These are phyloP conservation scores for Leptinotarsa defecta DNA, from an alignment of 1,140 invertebrate genomes.

Conservation along the genomic window DNA sequence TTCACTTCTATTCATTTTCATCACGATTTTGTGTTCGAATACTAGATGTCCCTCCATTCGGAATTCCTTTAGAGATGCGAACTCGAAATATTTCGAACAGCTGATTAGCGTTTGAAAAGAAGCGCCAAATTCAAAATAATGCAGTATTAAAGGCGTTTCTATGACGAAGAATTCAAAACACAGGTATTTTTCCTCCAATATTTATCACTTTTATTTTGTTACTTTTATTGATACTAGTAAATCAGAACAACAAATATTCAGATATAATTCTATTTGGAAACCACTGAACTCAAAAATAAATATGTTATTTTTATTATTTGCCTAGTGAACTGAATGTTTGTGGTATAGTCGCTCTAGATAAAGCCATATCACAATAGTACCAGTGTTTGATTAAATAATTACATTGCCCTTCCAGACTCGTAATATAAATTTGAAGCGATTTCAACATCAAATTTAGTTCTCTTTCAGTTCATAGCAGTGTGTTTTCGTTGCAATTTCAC, in stretches of 20 bases:
- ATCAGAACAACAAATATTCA: not conserved
- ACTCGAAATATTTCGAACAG: not conserved
- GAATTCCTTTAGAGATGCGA: not conserved
- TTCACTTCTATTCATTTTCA: too few species aligned
- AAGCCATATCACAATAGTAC: constrained; percentile 4
- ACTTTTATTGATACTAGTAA: not conserved
- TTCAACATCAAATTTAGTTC: not conserved
- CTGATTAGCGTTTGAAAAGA: constrained; percentile 17
- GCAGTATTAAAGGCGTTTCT: constrained; percentile 16
- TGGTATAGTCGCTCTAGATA: not conserved
- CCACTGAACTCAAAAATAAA: constrained; percentile 1
- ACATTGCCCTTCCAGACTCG: not conserved
- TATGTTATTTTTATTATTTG: constrained; percentile 16
- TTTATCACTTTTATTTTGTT: not conserved
- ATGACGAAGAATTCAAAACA: constrained; percentile 19
- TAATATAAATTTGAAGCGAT: constrained; percentile 18
- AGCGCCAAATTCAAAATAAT: constrained; percentile 24
- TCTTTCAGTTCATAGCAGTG: constrained; percentile 23
- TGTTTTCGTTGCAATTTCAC: constrained; percentile 34
- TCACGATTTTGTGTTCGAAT: too few species aligned
- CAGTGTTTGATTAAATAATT: constrained; percentile 25
- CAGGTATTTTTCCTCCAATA: constrained; percentile 3
- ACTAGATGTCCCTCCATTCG: too few species aligned
- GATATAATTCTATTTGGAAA: not conserved
- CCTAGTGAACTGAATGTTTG: not conserved